Evolutionary conservation across 2,797 vertebrate species (phyloP).

Genomic region (Ctenochaetus hawaiiensis): DNA sequence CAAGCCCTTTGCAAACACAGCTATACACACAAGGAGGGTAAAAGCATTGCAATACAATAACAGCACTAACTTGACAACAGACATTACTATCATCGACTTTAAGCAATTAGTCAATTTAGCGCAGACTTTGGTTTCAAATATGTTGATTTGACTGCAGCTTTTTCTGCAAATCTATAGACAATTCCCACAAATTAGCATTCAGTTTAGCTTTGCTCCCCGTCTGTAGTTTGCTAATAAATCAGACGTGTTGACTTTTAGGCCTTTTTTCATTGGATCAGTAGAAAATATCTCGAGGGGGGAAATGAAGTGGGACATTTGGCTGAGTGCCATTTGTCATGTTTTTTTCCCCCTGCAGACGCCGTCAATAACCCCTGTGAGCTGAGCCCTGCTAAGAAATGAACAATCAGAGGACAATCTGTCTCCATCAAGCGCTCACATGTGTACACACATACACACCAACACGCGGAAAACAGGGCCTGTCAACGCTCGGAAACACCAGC

Average conservation of each 20-base stretch:
- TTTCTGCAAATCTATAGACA: slow-evolving; percentile 38
- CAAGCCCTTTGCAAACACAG: slow-evolving; percentile 34
- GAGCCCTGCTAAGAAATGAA: slow-evolving; percentile 73
- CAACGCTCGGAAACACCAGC: slow-evolving; percentile 81
- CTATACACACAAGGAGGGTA: slow-evolving; percentile 27
- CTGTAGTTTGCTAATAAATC: slow-evolving; percentile 41
- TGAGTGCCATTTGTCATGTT: slow-evolving; percentile 70
- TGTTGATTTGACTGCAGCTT: slow-evolving; percentile 37
- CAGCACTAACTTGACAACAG: not conserved
- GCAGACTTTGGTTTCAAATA: slow-evolving; percentile 42
- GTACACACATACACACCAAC: slow-evolving; percentile 22
- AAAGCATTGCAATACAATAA: slow-evolving; percentile 28
- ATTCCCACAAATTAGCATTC: slow-evolving; percentile 44
- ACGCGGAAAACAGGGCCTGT: slow-evolving; percentile 63
- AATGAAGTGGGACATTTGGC: slow-evolving; percentile 72
- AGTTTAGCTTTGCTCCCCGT: slow-evolving; percentile 28
- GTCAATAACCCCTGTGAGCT: slow-evolving; percentile 74
- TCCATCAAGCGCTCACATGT: slow-evolving; percentile 59
- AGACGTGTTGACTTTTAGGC: slow-evolving; percentile 40
- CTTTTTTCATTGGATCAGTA: slow-evolving; percentile 40
- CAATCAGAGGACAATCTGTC: slow-evolving; percentile 80
- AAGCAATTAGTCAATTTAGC: slow-evolving; percentile 50
- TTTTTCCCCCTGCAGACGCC: slow-evolving; percentile 66
- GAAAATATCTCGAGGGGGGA: slow-evolving; percentile 54
- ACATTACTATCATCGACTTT: slow-evolving; percentile 16